Evolutionary conservation across 2,888 invertebrate species (phyloP).

Genomic region (Nesidiocoris tenuis): DNA sequence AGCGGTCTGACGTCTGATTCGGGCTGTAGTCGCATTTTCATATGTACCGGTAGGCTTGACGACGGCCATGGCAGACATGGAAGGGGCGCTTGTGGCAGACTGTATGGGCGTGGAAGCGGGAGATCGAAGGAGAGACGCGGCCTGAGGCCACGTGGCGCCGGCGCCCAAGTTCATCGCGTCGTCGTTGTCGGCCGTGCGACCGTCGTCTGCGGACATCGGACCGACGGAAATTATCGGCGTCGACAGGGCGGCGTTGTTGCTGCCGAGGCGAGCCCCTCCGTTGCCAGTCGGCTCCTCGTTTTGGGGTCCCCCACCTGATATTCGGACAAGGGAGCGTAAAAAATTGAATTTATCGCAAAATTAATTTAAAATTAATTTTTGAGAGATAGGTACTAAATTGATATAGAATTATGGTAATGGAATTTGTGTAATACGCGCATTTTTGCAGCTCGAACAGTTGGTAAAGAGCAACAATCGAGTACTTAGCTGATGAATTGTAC

Average conservation of each 20-base stretch:
- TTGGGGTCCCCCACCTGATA: conserved; percentile 10
- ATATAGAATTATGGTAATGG: neutral
- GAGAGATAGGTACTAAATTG: neutral
- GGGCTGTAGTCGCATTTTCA: too few relatives aligned
- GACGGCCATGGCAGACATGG: conserved; percentile 44
- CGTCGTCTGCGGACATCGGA: conserved; percentile 26
- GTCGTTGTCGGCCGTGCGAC: neutral
- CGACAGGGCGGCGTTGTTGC: conserved; percentile 12
- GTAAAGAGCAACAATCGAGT: too few relatives aligned
- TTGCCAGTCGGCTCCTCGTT: conserved; percentile 21
- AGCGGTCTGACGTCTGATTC: too few relatives aligned
- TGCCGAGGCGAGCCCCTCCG: neutral
- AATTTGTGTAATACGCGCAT: too few relatives aligned
- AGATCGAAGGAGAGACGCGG: conserved; percentile 17
- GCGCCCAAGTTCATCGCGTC: neutral
- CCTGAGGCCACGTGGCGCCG: conserved; percentile 41
- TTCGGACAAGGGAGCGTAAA: neutral
- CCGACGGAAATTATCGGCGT: conserved; percentile 19
- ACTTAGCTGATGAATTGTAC: too few relatives aligned
- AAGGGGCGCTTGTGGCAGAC: conserved; percentile 39
- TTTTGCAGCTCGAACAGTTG: too few relatives aligned
- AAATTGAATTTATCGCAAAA: conserved; percentile 8
- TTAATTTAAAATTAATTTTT: too few relatives aligned
- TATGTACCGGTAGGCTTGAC: conserved; percentile 45
- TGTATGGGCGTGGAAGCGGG: conserved; percentile 30